Base-by-base conservation (phyloP, 2,113 vertebrate species). In the Barbus barbus region DNA sequence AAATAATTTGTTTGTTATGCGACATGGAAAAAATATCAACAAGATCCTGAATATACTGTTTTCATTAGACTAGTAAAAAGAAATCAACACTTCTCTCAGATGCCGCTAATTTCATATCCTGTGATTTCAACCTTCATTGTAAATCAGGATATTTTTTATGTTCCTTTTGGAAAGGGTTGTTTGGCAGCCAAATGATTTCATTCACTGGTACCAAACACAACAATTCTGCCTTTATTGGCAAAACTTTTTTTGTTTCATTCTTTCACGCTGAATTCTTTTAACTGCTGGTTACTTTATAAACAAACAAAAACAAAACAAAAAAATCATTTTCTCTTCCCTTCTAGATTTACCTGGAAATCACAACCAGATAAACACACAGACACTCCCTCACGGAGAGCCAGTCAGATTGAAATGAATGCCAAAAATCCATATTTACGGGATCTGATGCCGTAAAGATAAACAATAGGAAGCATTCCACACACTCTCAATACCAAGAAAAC, bases 111-210 rank as follows among this genome's bases (percentile, higher is more conserved):
- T 77, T 53, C 31, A 56, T 56, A 8, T 77, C 28, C 28, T 56
- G 48, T 36, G 53, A 36, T 36, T 77, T 77, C 28, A 56, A 56
- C 20, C 33, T 26, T 38, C 13, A 60, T 60, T 78, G 51, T 38
- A 41, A 22, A 71, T 71, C 31, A 72, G 69, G 36, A 18, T 78
- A 48, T 41, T 48, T 7, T 26, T 28, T 28, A 58, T 22, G 3
- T 33, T 28, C 61, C 63, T 81, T 82, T 69, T 22, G 41, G 38
- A 84, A 56, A 77, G 58, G 28, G 82, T 58, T 87, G 83, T 60
- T 79, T 36, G 74, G 60, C 84, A 84, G 81, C 90, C 90, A 83
- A 89, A 82, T 82, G 86, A 65, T 83, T 87, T 48, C 61, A 87
- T 76, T 85, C 65, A 84, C 20, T 48, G 85, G 71, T 67, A 78